phyloP scores from a whole-genome alignment of 2,113 vertebrate species.

The Menura novaehollandiae region DNA sequence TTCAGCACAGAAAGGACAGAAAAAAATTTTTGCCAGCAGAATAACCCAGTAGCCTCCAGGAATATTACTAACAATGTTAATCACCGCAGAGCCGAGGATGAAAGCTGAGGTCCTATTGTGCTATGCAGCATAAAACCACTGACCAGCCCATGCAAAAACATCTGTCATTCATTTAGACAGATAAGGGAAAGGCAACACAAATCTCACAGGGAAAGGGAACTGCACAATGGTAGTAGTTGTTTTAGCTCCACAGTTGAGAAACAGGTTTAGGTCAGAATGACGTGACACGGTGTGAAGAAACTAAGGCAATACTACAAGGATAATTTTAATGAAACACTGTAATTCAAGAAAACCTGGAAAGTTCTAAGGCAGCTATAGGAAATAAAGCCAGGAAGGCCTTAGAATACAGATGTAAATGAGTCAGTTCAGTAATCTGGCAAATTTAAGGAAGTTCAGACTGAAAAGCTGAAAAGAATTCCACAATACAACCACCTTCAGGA shows the following conservation, averaged over 20 bases:
- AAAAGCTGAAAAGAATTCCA: conserved; percentile 45
- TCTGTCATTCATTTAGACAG: conserved; percentile 21
- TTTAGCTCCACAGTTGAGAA: background rate
- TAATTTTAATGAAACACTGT: background rate
- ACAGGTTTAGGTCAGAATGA: background rate
- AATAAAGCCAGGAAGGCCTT: background rate
- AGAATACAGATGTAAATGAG: conserved; percentile 30
- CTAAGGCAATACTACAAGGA: background rate
- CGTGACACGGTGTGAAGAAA: background rate
- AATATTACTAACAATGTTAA: background rate
- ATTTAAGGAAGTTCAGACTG: conserved; percentile 22
- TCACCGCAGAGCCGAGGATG: background rate
- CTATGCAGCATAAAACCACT: background rate
- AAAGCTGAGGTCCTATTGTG: background rate
- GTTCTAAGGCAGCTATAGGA: background rate
- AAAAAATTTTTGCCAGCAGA: background rate
- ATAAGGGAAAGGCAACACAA: background rate
- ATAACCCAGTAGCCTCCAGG: background rate
- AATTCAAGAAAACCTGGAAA: conserved; percentile 25
- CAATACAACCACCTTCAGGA: conserved; percentile 2
- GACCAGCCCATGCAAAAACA: background rate
- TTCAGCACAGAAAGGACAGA: background rate
- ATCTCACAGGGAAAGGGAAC: background rate
- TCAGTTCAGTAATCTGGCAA: background rate
- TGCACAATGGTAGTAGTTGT: background rate